A percentile compares a stretch with the other conserved stretches of the same genome.
phyloP scores from a whole-genome alignment of 2,888 invertebrate species.

The Caenorhabditis parvicauda region DNA sequence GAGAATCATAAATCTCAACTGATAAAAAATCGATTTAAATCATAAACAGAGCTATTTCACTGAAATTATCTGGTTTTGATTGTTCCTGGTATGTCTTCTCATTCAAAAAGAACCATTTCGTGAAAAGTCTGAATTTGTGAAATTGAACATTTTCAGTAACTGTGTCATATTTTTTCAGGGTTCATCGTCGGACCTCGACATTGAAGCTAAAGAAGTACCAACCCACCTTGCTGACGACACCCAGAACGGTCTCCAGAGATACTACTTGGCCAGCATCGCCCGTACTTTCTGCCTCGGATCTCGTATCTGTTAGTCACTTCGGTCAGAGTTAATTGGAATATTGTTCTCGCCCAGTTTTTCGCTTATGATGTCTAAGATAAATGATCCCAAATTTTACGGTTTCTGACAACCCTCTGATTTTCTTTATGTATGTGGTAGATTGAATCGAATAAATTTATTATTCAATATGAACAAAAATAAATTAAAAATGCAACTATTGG shows the following conservation, averaged over 20 bases:
- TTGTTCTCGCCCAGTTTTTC: too few relatives aligned
- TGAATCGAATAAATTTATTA: neutral
- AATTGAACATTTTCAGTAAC: neutral
- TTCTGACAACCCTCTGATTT: too few relatives aligned
- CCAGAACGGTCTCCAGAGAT: conserved; percentile 71
- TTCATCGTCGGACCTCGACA: conserved; percentile 81
- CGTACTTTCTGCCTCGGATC: conserved; percentile 84
- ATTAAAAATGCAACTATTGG: neutral
- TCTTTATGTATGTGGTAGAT: too few relatives aligned
- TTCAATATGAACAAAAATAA: neutral
- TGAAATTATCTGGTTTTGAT: too few relatives aligned
- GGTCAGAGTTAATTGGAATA: neutral
- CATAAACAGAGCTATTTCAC: neutral
- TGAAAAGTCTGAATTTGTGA: neutral
- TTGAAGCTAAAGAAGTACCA: conserved; percentile 84
- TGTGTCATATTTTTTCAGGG: conserved; percentile 31
- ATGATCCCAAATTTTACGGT: too few relatives aligned
- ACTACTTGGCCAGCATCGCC: conserved; percentile 93
- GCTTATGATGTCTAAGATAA: too few relatives aligned
- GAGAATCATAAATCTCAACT: neutral
- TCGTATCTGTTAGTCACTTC: conserved; percentile 62
- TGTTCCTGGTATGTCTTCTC: too few relatives aligned
- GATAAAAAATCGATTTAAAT: neutral
- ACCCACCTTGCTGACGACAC: conserved; percentile 70
- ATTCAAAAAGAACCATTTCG: neutral